Conservation (phyloP, 2,113 vertebrate species). For the Cottus gobio region DNA sequence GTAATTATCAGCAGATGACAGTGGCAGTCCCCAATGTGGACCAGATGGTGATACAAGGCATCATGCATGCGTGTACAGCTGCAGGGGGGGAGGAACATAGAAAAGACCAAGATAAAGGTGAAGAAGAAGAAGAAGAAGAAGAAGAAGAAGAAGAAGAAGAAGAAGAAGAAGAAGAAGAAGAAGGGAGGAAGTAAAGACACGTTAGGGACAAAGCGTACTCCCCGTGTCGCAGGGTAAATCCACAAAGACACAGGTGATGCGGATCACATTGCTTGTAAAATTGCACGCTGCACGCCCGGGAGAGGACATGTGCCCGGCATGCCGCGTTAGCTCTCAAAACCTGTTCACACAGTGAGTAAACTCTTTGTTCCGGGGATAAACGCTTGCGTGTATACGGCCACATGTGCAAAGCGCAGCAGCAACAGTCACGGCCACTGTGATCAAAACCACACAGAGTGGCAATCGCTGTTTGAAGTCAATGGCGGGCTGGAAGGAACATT, state of each 20-base stretch:
- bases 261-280: constrained; percentile 39
- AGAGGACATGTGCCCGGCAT: constrained; percentile 50
- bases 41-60: constrained; percentile 90
- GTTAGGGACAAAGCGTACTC: constrained; percentile 15
- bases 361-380: constrained; percentile 50
- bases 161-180: too few relatives aligned
- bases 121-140: too few relatives aligned
- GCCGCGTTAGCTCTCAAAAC: constrained; percentile 71
- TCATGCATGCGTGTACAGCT: constrained; percentile 84
- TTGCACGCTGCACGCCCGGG: constrained; percentile 26
- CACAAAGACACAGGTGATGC: constrained; percentile 31
- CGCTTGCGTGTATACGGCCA: constrained; percentile 52
- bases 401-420: constrained; percentile 51
- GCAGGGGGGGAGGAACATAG: constrained; percentile 50
- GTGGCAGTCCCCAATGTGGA: constrained; percentile 84
- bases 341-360: constrained; percentile 56
- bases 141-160: too few relatives aligned
- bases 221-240: constrained; percentile 21
- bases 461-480: constrained; percentile 52
- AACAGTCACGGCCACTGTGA: constrained; percentile 56
- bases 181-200: constrained; percentile 37
- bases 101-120: constrained; percentile 49
- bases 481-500: constrained; percentile 49
- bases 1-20: constrained; percentile 93
- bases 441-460: constrained; percentile 43